These are phyloP conservation scores for Lerema accius DNA, from an alignment of 1,140 invertebrate genomes.

Conservation along the genomic window DNA sequence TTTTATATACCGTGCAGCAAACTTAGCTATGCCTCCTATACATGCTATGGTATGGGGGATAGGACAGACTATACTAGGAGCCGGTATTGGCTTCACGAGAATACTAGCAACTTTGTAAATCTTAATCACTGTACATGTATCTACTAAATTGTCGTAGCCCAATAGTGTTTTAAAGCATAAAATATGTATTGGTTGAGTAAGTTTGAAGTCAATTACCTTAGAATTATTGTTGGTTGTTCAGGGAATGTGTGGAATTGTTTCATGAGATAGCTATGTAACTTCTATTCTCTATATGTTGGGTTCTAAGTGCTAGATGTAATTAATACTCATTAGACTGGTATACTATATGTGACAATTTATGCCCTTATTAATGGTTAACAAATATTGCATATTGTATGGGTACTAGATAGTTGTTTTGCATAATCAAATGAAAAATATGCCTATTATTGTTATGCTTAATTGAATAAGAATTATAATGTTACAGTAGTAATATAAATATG, in stretches of 20 bases:
- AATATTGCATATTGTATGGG: constrained; percentile 1
- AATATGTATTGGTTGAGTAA: constrained; percentile 32
- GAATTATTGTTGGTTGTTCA: constrained; percentile 45
- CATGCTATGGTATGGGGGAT: constrained; percentile 97
- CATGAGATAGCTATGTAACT: constrained; percentile 24
- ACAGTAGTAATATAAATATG: background rate
- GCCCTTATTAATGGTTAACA: constrained; percentile 4
- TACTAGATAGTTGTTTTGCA: background rate
- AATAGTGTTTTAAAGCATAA: constrained; percentile 31
- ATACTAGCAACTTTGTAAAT: constrained; percentile 95
- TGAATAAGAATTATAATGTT: no score
- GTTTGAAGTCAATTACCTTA: constrained; percentile 71
- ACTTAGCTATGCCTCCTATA: constrained; percentile 93
- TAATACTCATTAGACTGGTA: constrained; percentile 42
- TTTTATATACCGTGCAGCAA: constrained; percentile 95
- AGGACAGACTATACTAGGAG: constrained; percentile 94
- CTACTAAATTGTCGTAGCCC: constrained; percentile 37
- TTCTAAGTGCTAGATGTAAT: constrained; percentile 19
- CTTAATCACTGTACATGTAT: constrained; percentile 39
- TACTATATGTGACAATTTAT: constrained; percentile 8
- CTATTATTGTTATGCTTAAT: constrained; percentile 7
- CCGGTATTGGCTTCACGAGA: constrained; percentile 95
- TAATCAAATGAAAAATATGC: background rate
- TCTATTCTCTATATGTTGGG: constrained; percentile 2
- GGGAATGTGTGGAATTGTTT: constrained; percentile 53